Percentiles rank a stretch among this genome's conserved stretches.
Conservation (phyloP, 1,140 invertebrate genomes). For the Drosophila athabasca region DNA sequence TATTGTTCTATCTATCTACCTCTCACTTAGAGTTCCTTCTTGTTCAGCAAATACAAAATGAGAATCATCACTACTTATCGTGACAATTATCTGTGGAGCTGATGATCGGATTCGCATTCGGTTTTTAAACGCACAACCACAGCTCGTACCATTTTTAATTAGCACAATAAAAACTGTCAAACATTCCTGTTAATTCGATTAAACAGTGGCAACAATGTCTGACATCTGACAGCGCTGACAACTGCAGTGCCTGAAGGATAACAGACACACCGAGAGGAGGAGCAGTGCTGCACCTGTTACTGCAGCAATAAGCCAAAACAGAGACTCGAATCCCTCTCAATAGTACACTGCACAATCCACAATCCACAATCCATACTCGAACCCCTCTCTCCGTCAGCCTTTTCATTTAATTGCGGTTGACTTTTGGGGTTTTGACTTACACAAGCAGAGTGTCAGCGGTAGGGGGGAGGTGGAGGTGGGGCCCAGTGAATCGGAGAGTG, state of each 20-base stretch:
- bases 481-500: too few relatives aligned
- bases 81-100: too few relatives aligned
- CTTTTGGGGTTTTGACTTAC: constrained; percentile 74
- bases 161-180: constrained; percentile 66
- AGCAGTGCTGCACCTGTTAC: constrained; percentile 15
- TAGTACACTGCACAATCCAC: constrained; percentile 19
- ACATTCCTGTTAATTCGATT: constrained; percentile 63
- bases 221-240: constrained; percentile 41
- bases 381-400: constrained; percentile 36
- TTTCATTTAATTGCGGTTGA: constrained; percentile 81
- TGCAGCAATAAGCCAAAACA: constrained; percentile 49
- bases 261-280: not conserved
- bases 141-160: constrained; percentile 53
- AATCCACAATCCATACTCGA: constrained; percentile 22
- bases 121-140: not conserved
- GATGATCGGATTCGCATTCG: too few relatives aligned
- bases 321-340: constrained; percentile 46
- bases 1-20: too few relatives aligned
- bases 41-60: too few relatives aligned
- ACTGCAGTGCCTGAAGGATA: constrained; percentile 35
- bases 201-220: constrained; percentile 28
- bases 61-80: too few relatives aligned
- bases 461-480: not conserved
- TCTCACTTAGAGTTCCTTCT: too few relatives aligned
- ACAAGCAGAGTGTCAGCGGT: constrained; percentile 9